phyloP scores from a whole-genome alignment of 2,113 vertebrate genomes.

The Chionomys nivalis region DNA sequence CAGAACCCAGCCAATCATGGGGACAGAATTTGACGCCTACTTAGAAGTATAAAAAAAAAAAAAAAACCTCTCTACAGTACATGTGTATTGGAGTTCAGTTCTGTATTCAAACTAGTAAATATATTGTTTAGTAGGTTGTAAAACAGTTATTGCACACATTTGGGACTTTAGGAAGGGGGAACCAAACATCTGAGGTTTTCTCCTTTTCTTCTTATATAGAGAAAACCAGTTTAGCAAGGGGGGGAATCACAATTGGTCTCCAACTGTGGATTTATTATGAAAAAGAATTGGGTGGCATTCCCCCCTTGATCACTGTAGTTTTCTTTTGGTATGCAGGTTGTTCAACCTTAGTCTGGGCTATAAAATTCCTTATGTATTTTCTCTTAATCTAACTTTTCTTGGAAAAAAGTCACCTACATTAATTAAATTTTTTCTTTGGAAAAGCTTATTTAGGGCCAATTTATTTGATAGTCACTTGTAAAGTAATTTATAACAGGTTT shows the following conservation, averaged over 20 bases:
- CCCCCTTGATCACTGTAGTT: constrained; percentile 5
- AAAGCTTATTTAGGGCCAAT: constrained; percentile 1
- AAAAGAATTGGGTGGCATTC: not conserved
- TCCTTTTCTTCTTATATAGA: constrained; percentile 28
- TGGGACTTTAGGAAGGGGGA: constrained; percentile 11
- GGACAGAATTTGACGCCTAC: constrained; percentile 64
- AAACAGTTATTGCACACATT: constrained; percentile 54
- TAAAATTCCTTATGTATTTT: not conserved
- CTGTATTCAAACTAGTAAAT: constrained; percentile 77
- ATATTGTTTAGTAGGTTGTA: constrained; percentile 57
- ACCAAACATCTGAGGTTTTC: constrained; percentile 40
- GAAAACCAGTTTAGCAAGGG: constrained; percentile 48
- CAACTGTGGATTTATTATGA: constrained; percentile 23
- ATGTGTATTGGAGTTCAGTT: constrained; percentile 77
- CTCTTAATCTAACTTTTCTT: constrained; percentile 49
- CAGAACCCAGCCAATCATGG: constrained; percentile 16
- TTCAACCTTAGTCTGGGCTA: constrained; percentile 36
- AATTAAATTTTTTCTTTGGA: constrained; percentile 29
- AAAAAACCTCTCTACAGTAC: constrained; percentile 81
- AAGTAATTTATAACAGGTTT: constrained; percentile 63
- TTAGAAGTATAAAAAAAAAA: constrained; percentile 73
- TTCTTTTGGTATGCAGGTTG: constrained; percentile 51
- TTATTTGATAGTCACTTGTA: constrained; percentile 59
- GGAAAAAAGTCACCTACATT: constrained; percentile 1
- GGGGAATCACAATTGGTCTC: constrained; percentile 35